Evolutionary conservation across 2,113 vertebrate species (phyloP), one percentile per base, ranked within the genome.

Genomic region (Hoplias malabaricus): DNA sequence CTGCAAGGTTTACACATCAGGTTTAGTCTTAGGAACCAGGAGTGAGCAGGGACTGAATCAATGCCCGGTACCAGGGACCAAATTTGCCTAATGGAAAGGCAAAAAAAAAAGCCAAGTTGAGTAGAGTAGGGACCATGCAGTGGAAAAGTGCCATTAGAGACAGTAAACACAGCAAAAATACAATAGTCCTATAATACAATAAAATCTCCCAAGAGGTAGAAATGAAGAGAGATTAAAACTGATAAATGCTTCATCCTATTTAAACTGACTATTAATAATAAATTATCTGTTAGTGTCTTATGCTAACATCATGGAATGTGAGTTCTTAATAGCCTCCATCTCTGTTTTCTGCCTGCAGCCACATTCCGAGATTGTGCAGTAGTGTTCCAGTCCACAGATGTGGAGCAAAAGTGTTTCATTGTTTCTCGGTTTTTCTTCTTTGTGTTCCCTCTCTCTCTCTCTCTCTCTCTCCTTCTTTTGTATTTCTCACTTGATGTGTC

Each of bases 391-490:
- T 50, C 11, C 14, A n/a, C 46, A 50, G 46, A 13, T 50, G 46
- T 13, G 16, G 14, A 50, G 10, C 11, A 50, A n/a, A n/a, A 50
- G 54, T 36, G 63, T 83, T 73, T 31, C 16, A 4, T 11, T 33
- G 21, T 50, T 12, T 25, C 19, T 25, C 63, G 5, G 34, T 36
- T 9, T 67, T 36, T 10, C 36, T 42, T 19, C 23, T 13, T 23
- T n/a, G 16, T 4, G 16, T n/a, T 1, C 46, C 7, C 11, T 2
- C 46, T 50, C 46, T 19, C 46, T 50, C 46, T 50, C 46, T 50
- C 16, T 10, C 46, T 19, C 46, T 6, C 46, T 6, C 84, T 66
- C 54, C 53, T 21, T 70, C 84, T 65, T 43, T 21, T 46, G 78
- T 62, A n/a, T n/a, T n/a, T n/a, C n/a, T n/a, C n/a, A n/a, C n/a